phyloP scores from a whole-genome alignment of 2,113 vertebrate genomes.

The Xiphophorus couchianus region DNA sequence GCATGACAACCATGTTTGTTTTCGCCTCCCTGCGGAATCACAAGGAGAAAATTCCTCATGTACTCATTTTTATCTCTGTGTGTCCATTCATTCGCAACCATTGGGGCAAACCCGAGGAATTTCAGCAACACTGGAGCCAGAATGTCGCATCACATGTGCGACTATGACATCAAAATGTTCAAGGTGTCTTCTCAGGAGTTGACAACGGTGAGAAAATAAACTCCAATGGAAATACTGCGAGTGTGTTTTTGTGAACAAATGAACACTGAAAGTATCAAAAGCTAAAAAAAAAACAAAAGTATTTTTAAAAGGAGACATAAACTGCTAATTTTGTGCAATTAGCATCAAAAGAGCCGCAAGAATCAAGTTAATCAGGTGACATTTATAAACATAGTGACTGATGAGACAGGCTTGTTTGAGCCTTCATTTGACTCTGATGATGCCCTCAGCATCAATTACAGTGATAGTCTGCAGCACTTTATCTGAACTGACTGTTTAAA shows the following conservation, averaged over 20 bases:
- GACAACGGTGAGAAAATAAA: background rate
- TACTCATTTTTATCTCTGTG: slow-evolving; percentile 5
- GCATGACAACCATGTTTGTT: slow-evolving; percentile 59
- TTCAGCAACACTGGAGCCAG: background rate
- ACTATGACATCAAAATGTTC: background rate
- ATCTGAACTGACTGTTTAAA: background rate
- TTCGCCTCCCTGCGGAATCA: slow-evolving; percentile 53
- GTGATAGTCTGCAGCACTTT: no score
- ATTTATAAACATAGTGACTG: background rate
- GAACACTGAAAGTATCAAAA: background rate
- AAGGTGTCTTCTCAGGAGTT: background rate
- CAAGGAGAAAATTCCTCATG: slow-evolving; percentile 9
- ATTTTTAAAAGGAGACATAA: background rate
- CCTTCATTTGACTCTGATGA: background rate
- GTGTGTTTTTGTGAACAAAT: background rate
- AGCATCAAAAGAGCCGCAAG: no score
- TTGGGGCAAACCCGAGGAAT: background rate
- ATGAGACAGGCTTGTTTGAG: no score
- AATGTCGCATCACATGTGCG: background rate
- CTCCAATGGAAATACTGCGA: background rate
- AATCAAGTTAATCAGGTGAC: background rate
- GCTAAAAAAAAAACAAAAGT: no score
- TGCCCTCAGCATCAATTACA: no score
- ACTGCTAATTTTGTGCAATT: background rate
- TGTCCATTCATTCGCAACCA: background rate